Base-by-base conservation (phyloP, 2,888 invertebrate genomes). In the Metopia argyrocephala region DNA sequence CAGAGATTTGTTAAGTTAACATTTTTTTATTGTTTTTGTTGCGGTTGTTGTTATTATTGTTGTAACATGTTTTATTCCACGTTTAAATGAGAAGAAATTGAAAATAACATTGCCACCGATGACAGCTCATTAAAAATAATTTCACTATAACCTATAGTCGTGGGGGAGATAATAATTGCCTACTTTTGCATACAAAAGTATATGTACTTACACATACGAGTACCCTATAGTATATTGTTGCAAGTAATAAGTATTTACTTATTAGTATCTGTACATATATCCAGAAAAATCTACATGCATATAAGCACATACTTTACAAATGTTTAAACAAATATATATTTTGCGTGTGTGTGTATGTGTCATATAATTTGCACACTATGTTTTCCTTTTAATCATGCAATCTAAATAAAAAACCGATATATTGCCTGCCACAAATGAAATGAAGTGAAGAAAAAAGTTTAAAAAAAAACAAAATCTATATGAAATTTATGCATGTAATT, bases 121-220 rank as follows among this genome's bases (percentile, higher is more conserved):
- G 76, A 78, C 70, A 78, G 76, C 76, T 78, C 76, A 78, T 78
- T 78, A 78, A 78, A 78, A 78, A 78, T 78, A 78, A 78, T 78
- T 78, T 78, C 76, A 70, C 70, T 65, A 65, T 52, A 76, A 62
- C 69, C 50, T 69, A 59, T 28, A 61, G 70, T 78, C 70, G 70
- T 78, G 76, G 76, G 70, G 70, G 76, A 71, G 76, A 70, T 78
- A 71, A 71, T 59, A 50, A 64, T 64, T 64, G 64, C 15, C 38
- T 20, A 50, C 5, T 56, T 38, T 18, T 61, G 45, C 38, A 38
- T 54, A 61, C 54, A 76, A 48, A 76, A 54, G 28, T 66, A 23
- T 18, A 56, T 28, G 23, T 31, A 59, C 21, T 20, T n/a, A n/a
- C 7, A 46, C 15, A 65, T 18, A 9, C 27, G 6, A 5, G 18